Evolutionary conservation across 2,113 vertebrate species (phyloP).

Genomic region (Natator depressus): DNA sequence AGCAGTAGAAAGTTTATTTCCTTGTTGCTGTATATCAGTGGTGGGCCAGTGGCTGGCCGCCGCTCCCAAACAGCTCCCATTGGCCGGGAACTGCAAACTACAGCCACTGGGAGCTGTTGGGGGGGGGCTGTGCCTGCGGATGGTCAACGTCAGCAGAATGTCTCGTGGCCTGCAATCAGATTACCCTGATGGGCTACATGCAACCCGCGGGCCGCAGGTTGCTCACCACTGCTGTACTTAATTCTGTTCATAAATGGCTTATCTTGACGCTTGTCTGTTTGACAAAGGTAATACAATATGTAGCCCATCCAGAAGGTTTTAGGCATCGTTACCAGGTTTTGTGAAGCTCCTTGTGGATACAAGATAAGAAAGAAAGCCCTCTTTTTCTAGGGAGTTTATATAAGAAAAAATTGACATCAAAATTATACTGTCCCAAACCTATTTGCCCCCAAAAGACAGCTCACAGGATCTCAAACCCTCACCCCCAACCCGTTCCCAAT

Average conservation of each 20-base stretch:
- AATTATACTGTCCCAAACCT: not conserved
- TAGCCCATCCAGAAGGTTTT: not conserved
- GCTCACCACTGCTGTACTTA: not conserved
- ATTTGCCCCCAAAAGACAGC: not conserved
- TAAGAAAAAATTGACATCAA: not conserved
- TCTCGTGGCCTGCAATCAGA: too few species aligned
- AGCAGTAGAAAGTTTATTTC: not conserved
- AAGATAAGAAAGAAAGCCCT: not conserved
- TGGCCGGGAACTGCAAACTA: too few species aligned
- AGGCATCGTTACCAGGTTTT: not conserved
- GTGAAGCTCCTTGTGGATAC: not conserved
- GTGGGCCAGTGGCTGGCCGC: too few species aligned
- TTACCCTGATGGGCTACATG: too few species aligned
- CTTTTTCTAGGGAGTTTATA: not conserved
- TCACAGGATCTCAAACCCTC: not conserved
- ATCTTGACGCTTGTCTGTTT: not conserved
- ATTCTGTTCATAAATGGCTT: not conserved
- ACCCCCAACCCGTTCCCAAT: accelerated
- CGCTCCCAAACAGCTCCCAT: too few species aligned
- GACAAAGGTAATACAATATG: not conserved
- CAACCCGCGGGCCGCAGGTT: too few species aligned
- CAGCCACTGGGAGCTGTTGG: too few species aligned
- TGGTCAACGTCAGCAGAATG: too few species aligned
- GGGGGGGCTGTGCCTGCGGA: too few species aligned
- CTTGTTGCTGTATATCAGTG: not conserved